phyloP scores from a whole-genome alignment of 1,140 invertebrate species.

The Carcinoscorpius rotundicauda region DNA sequence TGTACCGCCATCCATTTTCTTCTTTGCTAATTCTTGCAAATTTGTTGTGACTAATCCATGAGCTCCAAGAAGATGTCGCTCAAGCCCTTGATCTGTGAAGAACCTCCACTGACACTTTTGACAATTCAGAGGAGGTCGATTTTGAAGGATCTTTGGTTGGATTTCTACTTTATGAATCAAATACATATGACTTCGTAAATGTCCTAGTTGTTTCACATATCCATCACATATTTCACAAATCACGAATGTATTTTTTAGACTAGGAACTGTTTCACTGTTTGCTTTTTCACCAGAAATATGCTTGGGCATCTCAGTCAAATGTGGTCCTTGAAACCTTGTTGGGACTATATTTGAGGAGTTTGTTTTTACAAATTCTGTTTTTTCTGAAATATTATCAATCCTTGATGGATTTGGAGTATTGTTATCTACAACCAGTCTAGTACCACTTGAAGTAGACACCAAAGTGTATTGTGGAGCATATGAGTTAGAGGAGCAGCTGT shows the following conservation, averaged over 20 bases:
- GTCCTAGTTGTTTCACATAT: conserved; percentile 86
- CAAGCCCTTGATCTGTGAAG: conserved; percentile 73
- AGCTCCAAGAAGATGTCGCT: conserved; percentile 80
- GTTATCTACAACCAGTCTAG: too few relatives aligned
- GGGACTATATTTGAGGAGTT: too few relatives aligned
- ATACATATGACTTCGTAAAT: conserved; percentile 85
- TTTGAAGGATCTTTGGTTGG: conserved; percentile 91
- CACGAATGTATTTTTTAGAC: conserved; percentile 42
- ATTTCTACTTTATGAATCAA: conserved; percentile 93
- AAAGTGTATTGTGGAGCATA: conserved; percentile 12
- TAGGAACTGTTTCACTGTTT: background rate
- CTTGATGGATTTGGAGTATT: background rate
- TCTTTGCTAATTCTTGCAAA: conserved; percentile 90
- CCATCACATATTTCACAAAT: conserved; percentile 93
- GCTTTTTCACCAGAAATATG: too few relatives aligned
- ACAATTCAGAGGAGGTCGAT: conserved; percentile 83
- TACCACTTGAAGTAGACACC: background rate
- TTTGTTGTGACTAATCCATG: conserved; percentile 88
- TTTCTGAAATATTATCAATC: background rate
- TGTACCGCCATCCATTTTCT: conserved; percentile 81
- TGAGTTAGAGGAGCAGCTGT: background rate
- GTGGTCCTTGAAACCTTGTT: too few relatives aligned
- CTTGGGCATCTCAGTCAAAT: too few relatives aligned
- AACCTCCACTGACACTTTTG: conserved; percentile 88
- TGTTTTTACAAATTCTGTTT: too few relatives aligned